Evolutionary conservation across 2,888 invertebrate genomes (phyloP).

Genomic region (Dasypolia templi): DNA sequence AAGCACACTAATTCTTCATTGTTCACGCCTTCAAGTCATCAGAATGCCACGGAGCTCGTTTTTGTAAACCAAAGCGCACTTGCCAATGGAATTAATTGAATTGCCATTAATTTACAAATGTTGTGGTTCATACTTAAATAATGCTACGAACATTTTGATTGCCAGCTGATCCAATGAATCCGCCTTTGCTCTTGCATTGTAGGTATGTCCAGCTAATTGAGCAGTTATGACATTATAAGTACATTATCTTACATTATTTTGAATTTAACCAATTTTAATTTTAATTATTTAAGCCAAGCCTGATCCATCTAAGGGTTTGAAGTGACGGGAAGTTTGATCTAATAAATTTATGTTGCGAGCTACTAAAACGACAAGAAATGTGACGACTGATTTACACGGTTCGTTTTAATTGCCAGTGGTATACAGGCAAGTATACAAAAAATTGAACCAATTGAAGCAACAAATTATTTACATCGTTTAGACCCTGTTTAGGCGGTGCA

Average conservation of each 20-base stretch:
- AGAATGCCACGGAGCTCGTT: not conserved
- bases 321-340: no score
- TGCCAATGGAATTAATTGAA: conserved; percentile 5
- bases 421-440: no score
- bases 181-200: no score
- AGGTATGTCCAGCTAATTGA: not conserved
- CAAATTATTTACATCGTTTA: no score
- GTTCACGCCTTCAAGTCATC: not conserved
- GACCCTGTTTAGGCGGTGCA: not conserved
- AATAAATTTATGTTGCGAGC: no score
- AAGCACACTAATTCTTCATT: not conserved
- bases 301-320: no score
- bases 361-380: no score
- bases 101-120: no score
- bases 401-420: not conserved
- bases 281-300: not conserved
- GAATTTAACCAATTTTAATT: not conserved
- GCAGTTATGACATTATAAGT: not conserved
- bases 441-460: not conserved
- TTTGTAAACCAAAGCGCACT: not conserved
- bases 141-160: not conserved
- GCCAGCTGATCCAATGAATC: not conserved
- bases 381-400: not conserved
- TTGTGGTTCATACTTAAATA: not conserved
- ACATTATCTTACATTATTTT: not conserved